Evolutionary conservation across 2,888 invertebrate genomes (phyloP), one percentile per base, ranked within the genome.

Genomic region (Mellilla xanthometata): DNA sequence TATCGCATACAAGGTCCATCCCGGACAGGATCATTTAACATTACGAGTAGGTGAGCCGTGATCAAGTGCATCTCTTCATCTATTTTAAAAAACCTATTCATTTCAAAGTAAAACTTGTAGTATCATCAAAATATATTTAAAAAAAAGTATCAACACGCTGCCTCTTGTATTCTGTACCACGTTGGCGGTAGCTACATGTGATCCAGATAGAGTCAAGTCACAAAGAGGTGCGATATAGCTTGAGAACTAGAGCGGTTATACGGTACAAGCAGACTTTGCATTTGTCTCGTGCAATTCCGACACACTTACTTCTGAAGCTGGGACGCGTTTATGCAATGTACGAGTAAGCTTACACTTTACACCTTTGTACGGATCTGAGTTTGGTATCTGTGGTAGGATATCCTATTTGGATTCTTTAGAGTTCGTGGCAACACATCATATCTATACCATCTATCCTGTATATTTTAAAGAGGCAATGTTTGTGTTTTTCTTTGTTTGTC

Each of bases 241-340:
- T 81, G 81, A 68, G 81, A 84, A 77, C 76, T 81, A 62, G 79
- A 76, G 69, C 81, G 75, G 71, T 69, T 71, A 76, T 72, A 19
- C 73, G 70, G 69, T 70, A 69, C 70, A 65, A 61, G 61, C 54
- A 62, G 55, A 51, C 52, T 60, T 54, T 48, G 62, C 67, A 67
- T 72, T 68, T 68, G 65, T 68, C 64, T 65, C 53, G 45, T 47
- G 45, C 54, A 42, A 49, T 44, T 46, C 54, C 41, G 24, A 33
- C 22, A 12, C 19, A 49, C 44, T 34, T 38, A 22, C 8, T 8
- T 29, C 7, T 19, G 30, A 27, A 12, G 31, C 32, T 40, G 35
- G 40, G 39, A 58, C 9, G 22, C 24, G 15, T 46, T 46, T 40
- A 23, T 27, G 39, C 35, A 39, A 40, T 31, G 22, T 44, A n/a